Evolutionary conservation across 1,140 invertebrate species (phyloP), one percentile per base, ranked within the genome.

Genomic region (Chironomus striatipennis): DNA sequence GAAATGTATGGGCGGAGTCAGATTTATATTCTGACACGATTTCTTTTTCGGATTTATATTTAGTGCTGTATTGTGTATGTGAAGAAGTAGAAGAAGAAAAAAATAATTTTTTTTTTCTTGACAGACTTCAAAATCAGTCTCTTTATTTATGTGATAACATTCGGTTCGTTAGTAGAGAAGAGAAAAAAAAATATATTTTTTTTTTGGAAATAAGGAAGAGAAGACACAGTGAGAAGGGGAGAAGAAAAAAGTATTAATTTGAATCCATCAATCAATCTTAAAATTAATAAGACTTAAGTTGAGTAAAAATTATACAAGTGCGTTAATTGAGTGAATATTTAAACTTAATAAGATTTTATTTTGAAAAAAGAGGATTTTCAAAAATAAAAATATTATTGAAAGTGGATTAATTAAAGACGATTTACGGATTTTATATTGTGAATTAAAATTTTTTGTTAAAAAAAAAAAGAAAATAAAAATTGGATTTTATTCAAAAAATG

Each of bases 241-340:
- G 18, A 67, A 67, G n/a, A 67, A 67, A 7, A 67, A 12, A 67
- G 7, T 67, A 67, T 8, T 18, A 18, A 67, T 15, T 57, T 67
- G 64, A 67, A 18, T 18, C 64, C 64, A 67, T 67, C 64, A 67
- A 67, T 67, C 64, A 67, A 67, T 20, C 18, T 67, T 20, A 18
- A 67, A 67, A 67, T 67, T 67, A 67, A 67, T 57, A 17, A 67
- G 64, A 67, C 18, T 20, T 67, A 67, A 67, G n/a, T 67, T 15
- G 47, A 2, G 7, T 57, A 57, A 57, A 57, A 57, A 12, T 57
- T 57, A 57, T 12, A 12, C 47, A 34, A 34, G 24, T 34, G n/a
- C 10, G n/a, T 10, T 12, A 57, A 57, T 57, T 67, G 64, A 67
- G n/a, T 67, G 64, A 8, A 67, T 17, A 18, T 17, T 7, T 20